phyloP scores from a whole-genome alignment of 1,140 invertebrate species.

The Laodelphax striatellus region DNA sequence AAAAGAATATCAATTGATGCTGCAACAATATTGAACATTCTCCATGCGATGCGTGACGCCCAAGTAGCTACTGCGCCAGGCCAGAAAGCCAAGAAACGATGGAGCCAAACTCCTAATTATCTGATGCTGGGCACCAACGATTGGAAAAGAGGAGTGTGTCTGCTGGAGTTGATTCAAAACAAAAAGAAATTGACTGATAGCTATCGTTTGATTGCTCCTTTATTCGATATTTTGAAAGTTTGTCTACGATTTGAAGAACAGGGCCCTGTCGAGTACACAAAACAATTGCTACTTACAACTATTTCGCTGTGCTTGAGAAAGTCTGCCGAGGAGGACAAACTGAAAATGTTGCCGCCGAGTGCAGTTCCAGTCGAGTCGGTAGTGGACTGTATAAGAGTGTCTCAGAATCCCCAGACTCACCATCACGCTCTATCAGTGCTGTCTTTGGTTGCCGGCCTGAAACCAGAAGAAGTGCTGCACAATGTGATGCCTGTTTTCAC shows the following conservation, averaged over 20 bases:
- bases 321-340: constrained; percentile 34
- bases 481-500: constrained; percentile 93
- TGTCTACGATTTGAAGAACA: constrained; percentile 73
- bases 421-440: constrained; percentile 78
- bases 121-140: constrained; percentile 41
- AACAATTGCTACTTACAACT: constrained; percentile 72
- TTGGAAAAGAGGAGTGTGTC: constrained; percentile 66
- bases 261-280: constrained; percentile 74
- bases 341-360: constrained; percentile 40
- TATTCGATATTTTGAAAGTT: constrained; percentile 71
- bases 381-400: constrained; percentile 76
- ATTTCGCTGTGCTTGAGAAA: constrained; percentile 57
- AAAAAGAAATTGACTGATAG: constrained; percentile 63
- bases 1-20: constrained; percentile 58
- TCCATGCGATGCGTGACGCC: constrained; percentile 39
- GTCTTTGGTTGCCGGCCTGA: constrained; percentile 56
- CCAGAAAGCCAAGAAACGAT: too few species aligned
- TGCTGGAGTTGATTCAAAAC: constrained; percentile 74
- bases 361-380: constrained; percentile 69
- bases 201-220: constrained; percentile 48
- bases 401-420: constrained; percentile 87
- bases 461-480: constrained; percentile 71
- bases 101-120: too few species aligned
- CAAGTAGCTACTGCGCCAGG: not conserved
- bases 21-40: constrained; percentile 43